phyloP scores from a whole-genome alignment of 2,888 invertebrate genomes.

The Coelinius sp. region DNA sequence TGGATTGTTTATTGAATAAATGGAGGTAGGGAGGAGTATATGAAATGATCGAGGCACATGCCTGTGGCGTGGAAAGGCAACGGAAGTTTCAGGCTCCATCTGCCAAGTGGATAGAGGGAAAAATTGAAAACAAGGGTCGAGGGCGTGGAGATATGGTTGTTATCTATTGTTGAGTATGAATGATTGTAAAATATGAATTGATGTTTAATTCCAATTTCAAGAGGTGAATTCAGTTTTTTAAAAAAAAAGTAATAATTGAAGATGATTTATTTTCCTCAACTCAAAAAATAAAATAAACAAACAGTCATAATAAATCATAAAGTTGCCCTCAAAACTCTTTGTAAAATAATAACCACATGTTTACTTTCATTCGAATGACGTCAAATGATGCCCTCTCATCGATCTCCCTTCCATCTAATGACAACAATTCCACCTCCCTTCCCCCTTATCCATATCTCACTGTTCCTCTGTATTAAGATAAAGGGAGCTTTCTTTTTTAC shows the following conservation, averaged over 20 bases:
- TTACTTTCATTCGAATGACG: conserved; percentile 20
- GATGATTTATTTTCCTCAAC: background rate
- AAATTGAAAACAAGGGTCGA: conserved; percentile 3
- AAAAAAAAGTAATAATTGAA: background rate
- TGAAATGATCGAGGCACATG: background rate
- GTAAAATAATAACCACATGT: conserved; percentile 7
- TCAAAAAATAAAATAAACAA: background rate
- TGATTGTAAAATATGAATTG: background rate
- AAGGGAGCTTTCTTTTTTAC: conserved; percentile 35
- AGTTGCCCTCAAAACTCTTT: background rate
- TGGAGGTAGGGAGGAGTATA: background rate
- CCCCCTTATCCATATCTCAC: too few relatives aligned
- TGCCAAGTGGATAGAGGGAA: conserved; percentile 12
- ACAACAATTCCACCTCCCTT: background rate
- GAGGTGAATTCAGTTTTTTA: background rate
- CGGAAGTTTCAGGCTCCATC: conserved; percentile 27
- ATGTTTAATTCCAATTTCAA: background rate
- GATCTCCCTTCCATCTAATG: conserved; percentile 9
- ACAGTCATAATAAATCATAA: background rate
- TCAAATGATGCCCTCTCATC: conserved; percentile 11
- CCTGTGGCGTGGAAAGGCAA: conserved; percentile 14
- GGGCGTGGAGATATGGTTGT: too few relatives aligned
- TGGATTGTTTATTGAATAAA: conserved; percentile 33
- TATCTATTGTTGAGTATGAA: background rate
- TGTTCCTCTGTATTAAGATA: conserved; percentile 18